Conservation (phyloP, 2,888 invertebrate species). For the Creontiades dilutus region DNA sequence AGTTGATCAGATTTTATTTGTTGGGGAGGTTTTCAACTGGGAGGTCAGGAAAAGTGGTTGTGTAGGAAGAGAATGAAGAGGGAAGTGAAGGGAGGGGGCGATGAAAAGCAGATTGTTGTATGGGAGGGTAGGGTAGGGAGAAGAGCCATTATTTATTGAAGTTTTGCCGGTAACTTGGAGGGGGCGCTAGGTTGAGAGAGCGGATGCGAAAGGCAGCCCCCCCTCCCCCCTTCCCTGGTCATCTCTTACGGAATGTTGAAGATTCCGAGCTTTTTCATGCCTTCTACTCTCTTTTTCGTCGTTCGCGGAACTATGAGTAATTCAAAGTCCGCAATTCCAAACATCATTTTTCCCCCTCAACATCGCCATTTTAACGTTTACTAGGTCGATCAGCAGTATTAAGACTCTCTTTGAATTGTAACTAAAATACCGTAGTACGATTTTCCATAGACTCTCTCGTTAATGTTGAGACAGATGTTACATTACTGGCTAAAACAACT, state of each 20-base stretch:
- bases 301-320: constrained; percentile 10
- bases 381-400: too few relatives aligned
- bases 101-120: constrained; percentile 32
- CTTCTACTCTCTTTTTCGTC: neutral
- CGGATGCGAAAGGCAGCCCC: constrained; percentile 22
- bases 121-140: neutral
- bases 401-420: too few relatives aligned
- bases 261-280: neutral
- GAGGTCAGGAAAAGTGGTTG: constrained; percentile 34
- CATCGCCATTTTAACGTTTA: too few relatives aligned
- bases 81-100: neutral
- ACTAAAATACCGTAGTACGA: too few relatives aligned
- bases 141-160: constrained; percentile 35
- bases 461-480: too few relatives aligned
- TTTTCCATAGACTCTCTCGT: too few relatives aligned
- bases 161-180: constrained; percentile 19
- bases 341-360: neutral
- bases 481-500: too few relatives aligned
- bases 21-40: constrained; percentile 39
- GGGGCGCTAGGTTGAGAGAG: constrained; percentile 15
- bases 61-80: neutral
- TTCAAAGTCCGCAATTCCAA: neutral
- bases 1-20: constrained; percentile 42
- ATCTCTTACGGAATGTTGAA: constrained; percentile 4
- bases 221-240: neutral